Base-by-base conservation (phyloP, 2,113 vertebrate species). In the Tricholaema leucomelas region DNA sequence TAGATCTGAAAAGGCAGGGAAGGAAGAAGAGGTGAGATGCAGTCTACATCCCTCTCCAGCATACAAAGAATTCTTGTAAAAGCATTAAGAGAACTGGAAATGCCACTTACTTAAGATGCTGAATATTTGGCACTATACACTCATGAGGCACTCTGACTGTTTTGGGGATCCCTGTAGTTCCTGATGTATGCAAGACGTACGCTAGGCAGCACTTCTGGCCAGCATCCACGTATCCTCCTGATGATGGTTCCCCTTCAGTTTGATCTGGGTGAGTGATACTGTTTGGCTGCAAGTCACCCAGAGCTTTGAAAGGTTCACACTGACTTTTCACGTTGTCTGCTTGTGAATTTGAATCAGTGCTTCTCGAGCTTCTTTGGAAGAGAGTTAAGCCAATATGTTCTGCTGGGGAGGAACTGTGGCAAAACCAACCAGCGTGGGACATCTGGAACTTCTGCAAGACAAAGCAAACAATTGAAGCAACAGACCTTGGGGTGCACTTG, bases 121-220 rank as follows among this genome's bases (percentile, higher is more conserved):
- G 95, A 92, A 99, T 98, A 90, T 99, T 99, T 73, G 99, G 99
- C 40, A 99, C 90, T 54, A 99, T 99, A 66, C 99, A 99, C 55
- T 92, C 91, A 77, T 99, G 99, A 79, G 99, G 99, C 19, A 99
- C 99, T 97, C 97, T 97, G 70, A 99, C 99, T 75, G 98, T 97
- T 97, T 98, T 99, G 17, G 99, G 99, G 15, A 84, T 80, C 20
- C 99, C 99, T 4, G 99, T 99, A 15, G 99, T 99, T 95, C 99
- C 99, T 42, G 99, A 99, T 18, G 99, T 99, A 91, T 99, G 99
- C 11, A 99, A 97, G 89, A 99, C 85, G 35, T 99, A 99, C 0
- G 99, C 99, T 91, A 99, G 73, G 60, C 96, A 96, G 31, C 31
- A 31, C 61, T 84, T 86, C 15, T 81, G 87, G 31, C 67, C 78